phyloP scores from a whole-genome alignment of 2,113 vertebrate species.

The Tragelaphus scriptus region DNA sequence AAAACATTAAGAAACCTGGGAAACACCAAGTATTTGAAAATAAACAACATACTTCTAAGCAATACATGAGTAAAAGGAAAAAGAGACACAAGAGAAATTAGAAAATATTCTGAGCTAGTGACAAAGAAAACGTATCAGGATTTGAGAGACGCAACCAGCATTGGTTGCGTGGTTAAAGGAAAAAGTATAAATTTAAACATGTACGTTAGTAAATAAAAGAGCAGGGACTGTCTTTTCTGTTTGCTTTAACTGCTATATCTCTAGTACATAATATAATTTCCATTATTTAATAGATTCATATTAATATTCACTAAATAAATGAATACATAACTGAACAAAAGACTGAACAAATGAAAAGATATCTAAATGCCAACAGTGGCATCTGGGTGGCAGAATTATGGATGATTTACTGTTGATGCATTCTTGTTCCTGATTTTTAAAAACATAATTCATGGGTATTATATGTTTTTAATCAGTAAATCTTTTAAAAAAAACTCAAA shows the following conservation, averaged over 20 bases:
- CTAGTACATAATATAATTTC: background rate
- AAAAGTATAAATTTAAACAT: background rate
- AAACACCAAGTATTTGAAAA: background rate
- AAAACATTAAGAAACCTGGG: background rate
- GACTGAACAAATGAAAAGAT: background rate
- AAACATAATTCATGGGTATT: background rate
- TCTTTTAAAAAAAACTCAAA: background rate
- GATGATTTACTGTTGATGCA: background rate
- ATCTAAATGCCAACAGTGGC: background rate
- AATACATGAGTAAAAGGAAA: background rate
- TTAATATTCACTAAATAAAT: background rate
- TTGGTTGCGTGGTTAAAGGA: background rate
- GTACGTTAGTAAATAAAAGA: background rate
- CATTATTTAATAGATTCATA: background rate
- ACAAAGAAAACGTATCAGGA: background rate
- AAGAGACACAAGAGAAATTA: background rate
- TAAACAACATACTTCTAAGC: background rate
- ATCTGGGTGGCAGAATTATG: background rate
- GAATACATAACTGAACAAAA: background rate
- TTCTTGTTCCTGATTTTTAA: background rate
- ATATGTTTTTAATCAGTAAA: background rate
- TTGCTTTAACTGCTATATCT: background rate
- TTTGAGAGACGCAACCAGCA: background rate
- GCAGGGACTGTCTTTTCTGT: background rate
- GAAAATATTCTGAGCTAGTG: constrained; percentile 5